Percentiles rank a stretch among this genome's conserved stretches.
Evolutionary conservation across 2,888 invertebrate species (phyloP).

Genomic region (Boloria selene): DNA sequence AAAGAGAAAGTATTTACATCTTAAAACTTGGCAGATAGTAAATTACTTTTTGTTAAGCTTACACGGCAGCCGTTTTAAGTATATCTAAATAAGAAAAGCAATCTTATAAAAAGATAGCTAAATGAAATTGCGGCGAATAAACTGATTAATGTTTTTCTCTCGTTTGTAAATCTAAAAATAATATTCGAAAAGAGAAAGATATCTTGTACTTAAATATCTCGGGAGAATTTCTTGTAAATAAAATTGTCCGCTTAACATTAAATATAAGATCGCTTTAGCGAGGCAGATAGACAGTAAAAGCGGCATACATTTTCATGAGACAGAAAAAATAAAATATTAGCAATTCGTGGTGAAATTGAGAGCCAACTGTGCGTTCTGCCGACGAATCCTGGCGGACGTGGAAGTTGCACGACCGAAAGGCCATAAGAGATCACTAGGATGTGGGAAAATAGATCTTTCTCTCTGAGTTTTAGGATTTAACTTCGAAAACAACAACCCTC

Average conservation of each 20-base stretch:
- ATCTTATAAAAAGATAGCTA: slow-evolving; percentile 29
- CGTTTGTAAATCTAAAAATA: slow-evolving; percentile 59
- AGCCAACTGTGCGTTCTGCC: slow-evolving; percentile 62
- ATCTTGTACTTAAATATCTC: slow-evolving; percentile 55
- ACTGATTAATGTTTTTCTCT: slow-evolving; percentile 48
- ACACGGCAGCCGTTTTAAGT: slow-evolving; percentile 4
- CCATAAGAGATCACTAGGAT: slow-evolving; percentile 52
- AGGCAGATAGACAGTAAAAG: slow-evolving; percentile 70
- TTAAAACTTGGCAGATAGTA: slow-evolving; percentile 16
- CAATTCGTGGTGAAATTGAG: slow-evolving; percentile 61
- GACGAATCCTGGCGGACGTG: slow-evolving; percentile 61
- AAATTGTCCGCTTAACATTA: slow-evolving; percentile 69
- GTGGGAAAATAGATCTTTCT: slow-evolving; percentile 57
- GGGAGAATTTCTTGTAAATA: slow-evolving; percentile 60
- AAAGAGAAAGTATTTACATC: slow-evolving; percentile 16
- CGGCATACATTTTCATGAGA: slow-evolving; percentile 70
- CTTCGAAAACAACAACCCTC: slow-evolving; percentile 56
- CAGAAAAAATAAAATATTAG: slow-evolving; percentile 51
- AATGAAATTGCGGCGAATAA: slow-evolving; percentile 45
- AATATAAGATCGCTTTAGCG: slow-evolving; percentile 72
- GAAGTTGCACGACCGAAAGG: slow-evolving; percentile 45
- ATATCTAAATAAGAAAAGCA: slow-evolving; percentile 3
- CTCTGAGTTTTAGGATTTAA: slow-evolving; percentile 53
- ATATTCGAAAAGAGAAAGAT: slow-evolving; percentile 47
- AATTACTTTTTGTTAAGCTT: slow-evolving; percentile 10